Conservation (phyloP, 2,113 vertebrate species). For the Xenopus borealis region DNA sequence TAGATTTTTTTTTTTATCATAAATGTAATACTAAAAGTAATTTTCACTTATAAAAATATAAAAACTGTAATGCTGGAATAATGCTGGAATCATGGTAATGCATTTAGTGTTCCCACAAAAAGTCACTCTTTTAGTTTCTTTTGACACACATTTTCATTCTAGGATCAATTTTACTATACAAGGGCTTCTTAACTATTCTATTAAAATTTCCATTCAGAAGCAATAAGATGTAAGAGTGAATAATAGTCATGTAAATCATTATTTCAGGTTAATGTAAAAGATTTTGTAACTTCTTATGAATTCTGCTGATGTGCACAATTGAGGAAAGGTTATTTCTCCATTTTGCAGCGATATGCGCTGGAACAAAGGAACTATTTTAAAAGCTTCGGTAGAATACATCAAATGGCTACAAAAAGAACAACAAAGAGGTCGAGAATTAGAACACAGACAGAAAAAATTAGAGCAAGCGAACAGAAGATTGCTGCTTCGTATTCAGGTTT, state of each 20-base stretch:
- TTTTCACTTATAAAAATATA: conserved; percentile 81
- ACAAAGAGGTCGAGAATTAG: conserved; percentile 89
- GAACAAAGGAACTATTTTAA: conserved; percentile 99
- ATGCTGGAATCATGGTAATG: conserved; percentile 82
- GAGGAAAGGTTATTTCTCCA: conserved; percentile 87
- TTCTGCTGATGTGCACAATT: conserved; percentile 88
- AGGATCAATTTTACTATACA: conserved; percentile 98
- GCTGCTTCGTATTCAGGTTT: conserved; percentile 93
- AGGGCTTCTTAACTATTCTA: conserved; percentile 98
- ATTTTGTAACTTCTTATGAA: conserved; percentile 87
- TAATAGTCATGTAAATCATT: conserved; percentile 96
- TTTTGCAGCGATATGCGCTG: conserved; percentile 96
- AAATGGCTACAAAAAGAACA: conserved; percentile 99
- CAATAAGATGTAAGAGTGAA: conserved; percentile 96
- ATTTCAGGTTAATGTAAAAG: conserved; percentile 90
- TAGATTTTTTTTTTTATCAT: conserved; percentile 83
- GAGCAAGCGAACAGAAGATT: conserved; percentile 90
- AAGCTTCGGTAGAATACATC: conserved; percentile 99
- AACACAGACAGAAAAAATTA: conserved; percentile 93
- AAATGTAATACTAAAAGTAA: conserved; percentile 84
- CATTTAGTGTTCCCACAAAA: conserved; percentile 80
- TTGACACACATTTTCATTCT: conserved; percentile 93
- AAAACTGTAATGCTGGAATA: conserved; percentile 83
- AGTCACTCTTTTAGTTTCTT: conserved; percentile 75
- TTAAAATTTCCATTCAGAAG: conserved; percentile 98